Base-by-base conservation (phyloP, 2,797 vertebrate species). In the Micropoecilia bifurca region DNA sequence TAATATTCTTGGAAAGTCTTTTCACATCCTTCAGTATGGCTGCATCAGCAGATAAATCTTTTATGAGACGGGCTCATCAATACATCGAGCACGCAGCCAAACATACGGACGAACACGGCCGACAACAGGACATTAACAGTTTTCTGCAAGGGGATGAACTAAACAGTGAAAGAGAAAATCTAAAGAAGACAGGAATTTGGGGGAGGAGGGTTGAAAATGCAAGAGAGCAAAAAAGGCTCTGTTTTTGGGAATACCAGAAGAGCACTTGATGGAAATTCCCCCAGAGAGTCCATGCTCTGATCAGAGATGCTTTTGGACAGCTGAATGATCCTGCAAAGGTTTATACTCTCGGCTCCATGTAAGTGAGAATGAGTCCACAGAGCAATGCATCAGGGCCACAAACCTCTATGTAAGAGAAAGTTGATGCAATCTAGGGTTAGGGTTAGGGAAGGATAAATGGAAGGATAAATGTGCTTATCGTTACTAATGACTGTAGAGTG, bases 1-100 rank as follows among this genome's bases (percentile, higher is more conserved):
- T 53, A 50, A 39, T 68, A 1, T 25, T 74, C 72, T 71, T 80
- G 41, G 43, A 85, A 83, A 77, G 41, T 41, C 48, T 79, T 85
- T 82, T 80, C 75, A 77, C 75, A 80, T 79, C 73, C 71, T 76
- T 83, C 76, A 85, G 75, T 41, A 59, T 75, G 80, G 55, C 79
- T 82, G 79, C 80, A 81, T 91, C 88, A 80, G 82, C 89, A 88
- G 63, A 88, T 86, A 74, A 75, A 87, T 83, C 12, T 79, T 86
- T 87, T 78, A 91, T 87, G 78, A 85, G 80, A 69, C 59, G 14
- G 16, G 47, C 82, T 81, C 81, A 80, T 87, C 81, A 84, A 88
- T 83, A 88, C 78, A 76, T 69, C 1, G 16, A 74, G 55, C 74
- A 61, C 50, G 71, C 69, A 77, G 73, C 45, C 57, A 75, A 82